Evolutionary conservation across 2,888 invertebrate genomes (phyloP), one percentile per base, ranked within the genome.

Genomic region (Cacoxenus indagator): DNA sequence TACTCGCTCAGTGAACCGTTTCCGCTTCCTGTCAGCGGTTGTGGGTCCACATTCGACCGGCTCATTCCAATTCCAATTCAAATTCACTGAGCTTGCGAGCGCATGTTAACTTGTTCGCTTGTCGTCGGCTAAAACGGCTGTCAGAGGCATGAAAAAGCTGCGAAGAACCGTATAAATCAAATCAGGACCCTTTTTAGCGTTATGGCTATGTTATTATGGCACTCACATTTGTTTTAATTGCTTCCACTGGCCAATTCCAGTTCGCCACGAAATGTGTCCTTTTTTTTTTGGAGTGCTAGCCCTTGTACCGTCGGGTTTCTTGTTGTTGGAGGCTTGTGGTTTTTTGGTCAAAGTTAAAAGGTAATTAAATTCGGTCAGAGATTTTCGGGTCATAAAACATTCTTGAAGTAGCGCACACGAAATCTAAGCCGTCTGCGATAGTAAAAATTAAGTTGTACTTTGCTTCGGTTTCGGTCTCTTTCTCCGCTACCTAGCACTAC

Each of bases 151-250:
- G 84, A 84, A 84, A 84, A 84, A 76, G 75, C 76, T 75, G 68
- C 67, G 73, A 78, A 78, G 76, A 78, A 84, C 76, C 80, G 84
- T 80, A 84, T 84, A 84, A 84, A 84, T 84, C 82, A 84, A 77
- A 70, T 73, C 64, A 66, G 43, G 22, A 43, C 17, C 57, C 59
- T 31, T 59, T 45, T 11, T 17, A 31, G 19, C 77, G 81, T 78
- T 77, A 78, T 82, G 76, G 75, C 74, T 73, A 75, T 82, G 74
- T 81, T 81, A 77, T 81, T 82, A 81, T 81, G 83, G 75, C 79
- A 81, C 78, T 77, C 76, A 77, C 75, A 82, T 82, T 76, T 79
- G 81, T 83, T 81, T 81, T 82, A 81, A 81, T 78, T 81, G 76
- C 76, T 71, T 66, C 67, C 66, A 4, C 27, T 19, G 11, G 8